A percentile compares a stretch with the other conserved stretches of the same genome.
Conservation (phyloP, 2,113 vertebrate genomes). For the Pseudopipra pipra region DNA sequence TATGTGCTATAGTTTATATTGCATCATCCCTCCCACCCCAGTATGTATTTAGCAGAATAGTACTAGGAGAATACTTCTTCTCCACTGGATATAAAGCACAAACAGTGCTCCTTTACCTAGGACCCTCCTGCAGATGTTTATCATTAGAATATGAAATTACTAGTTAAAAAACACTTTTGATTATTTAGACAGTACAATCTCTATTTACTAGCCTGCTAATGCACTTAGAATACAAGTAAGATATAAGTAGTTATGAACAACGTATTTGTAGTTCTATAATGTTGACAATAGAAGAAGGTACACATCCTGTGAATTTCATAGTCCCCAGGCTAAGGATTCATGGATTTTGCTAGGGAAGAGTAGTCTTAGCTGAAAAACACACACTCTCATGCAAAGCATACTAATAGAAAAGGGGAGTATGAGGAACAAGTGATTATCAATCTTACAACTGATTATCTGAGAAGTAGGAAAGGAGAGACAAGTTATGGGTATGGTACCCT, state of each 20-base stretch:
- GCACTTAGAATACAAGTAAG: not conserved
- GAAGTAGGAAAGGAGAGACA: not conserved
- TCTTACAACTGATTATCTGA: not conserved
- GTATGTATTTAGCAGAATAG: not conserved
- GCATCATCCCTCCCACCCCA: fast-evolving
- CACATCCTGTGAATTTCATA: not conserved
- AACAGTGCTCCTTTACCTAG: not conserved
- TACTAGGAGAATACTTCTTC: not conserved
- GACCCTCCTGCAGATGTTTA: not conserved
- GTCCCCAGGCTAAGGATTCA: not conserved
- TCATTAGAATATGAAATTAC: not conserved
- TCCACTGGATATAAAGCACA: not conserved
- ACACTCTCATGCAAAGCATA: not conserved
- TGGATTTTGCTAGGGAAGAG: not conserved
- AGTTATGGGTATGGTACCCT: not conserved
- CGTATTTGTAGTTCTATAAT: not conserved
- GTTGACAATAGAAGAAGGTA: not conserved
- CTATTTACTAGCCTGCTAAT: not conserved
- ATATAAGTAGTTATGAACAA: not conserved
- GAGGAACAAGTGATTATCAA: not conserved
- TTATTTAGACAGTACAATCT: not conserved
- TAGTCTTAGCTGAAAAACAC: not conserved
- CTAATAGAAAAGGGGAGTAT: not conserved
- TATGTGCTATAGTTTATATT: not conserved
- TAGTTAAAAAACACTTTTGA: not conserved